These are phyloP conservation scores for Micromys minutus DNA, from an alignment of 2,113 vertebrate genomes.

Conservation along the genomic window DNA sequence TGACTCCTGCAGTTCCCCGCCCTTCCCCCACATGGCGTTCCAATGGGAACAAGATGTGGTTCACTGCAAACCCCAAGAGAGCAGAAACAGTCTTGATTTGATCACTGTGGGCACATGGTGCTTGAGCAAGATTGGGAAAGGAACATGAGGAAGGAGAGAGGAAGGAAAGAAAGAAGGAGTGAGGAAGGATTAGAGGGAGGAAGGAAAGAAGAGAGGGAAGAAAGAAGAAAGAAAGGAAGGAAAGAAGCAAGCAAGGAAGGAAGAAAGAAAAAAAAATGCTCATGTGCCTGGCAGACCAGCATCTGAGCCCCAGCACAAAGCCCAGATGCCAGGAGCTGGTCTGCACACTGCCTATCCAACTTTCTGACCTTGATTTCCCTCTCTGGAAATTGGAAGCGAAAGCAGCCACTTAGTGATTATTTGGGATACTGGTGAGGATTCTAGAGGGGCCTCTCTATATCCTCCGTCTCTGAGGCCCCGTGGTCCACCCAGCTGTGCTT, in stretches of 20 bases:
- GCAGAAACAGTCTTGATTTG: neutral
- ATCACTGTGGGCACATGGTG: neutral
- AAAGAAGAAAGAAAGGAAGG: neutral
- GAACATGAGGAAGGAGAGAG: no score
- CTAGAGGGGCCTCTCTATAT: neutral
- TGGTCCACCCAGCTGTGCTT: fast-evolving
- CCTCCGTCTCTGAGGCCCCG: neutral
- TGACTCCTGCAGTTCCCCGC: fast-evolving
- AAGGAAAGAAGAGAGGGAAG: neutral
- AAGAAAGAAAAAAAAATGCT: neutral
- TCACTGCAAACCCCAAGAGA: neutral
- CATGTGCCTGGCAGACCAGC: neutral
- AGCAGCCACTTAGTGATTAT: neutral
- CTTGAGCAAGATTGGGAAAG: neutral
- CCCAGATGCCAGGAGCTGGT: neutral
- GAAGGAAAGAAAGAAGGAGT: no score
- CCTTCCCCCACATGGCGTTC: neutral
- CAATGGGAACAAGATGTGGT: neutral
- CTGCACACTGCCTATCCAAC: neutral
- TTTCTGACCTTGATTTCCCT: neutral
- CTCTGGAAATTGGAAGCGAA: constrained; percentile 42
- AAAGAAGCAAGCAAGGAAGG: neutral
- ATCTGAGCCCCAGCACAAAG: neutral
- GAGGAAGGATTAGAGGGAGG: no score
- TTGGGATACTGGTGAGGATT: neutral